A percentile compares a stretch with the other conserved stretches of the same genome.
Evolutionary conservation across 2,113 vertebrate genomes (phyloP).

Genomic region (Boleophthalmus pectinirostris): DNA sequence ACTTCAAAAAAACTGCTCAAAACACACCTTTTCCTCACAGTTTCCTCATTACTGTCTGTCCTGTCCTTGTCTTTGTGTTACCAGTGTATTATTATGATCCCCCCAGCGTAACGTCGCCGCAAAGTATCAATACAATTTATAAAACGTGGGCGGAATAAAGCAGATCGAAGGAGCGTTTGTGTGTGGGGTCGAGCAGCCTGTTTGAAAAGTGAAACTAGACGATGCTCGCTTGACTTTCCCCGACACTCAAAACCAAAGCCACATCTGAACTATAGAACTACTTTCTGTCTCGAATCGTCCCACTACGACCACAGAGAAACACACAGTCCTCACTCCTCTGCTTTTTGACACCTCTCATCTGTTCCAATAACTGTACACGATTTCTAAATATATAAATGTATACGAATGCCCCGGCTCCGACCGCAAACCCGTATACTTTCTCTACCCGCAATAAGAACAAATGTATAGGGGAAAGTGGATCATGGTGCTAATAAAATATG

Average conservation of each 20-base stretch:
- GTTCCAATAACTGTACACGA: slow-evolving; percentile 42
- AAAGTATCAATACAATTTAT: too few relatives aligned
- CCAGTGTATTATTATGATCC: too few relatives aligned
- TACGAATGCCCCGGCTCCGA: background rate
- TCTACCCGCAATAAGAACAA: background rate
- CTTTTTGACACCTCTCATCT: slow-evolving; percentile 55
- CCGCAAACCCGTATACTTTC: slow-evolving; percentile 10
- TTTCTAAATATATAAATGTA: background rate
- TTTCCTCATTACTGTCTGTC: too few relatives aligned
- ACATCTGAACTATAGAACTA: slow-evolving; percentile 14
- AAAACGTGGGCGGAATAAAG: too few relatives aligned
- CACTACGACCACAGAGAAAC: slow-evolving; percentile 14
- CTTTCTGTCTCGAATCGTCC: slow-evolving; percentile 22
- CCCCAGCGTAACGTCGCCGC: too few relatives aligned
- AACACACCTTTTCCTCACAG: too few relatives aligned
- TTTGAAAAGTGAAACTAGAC: background rate
- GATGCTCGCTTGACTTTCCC: slow-evolving; percentile 9
- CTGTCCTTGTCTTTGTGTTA: too few relatives aligned
- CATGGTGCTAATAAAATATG: too few relatives aligned
- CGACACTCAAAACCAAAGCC: slow-evolving; percentile 29
- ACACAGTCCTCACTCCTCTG: slow-evolving; percentile 52
- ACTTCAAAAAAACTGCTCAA: too few relatives aligned
- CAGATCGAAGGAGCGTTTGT: too few relatives aligned
- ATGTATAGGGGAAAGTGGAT: background rate
- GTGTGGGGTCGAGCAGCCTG: too few relatives aligned